Percentiles rank a stretch among this genome's conserved stretches.
Evolutionary conservation across 2,797 vertebrate genomes (phyloP).

Genomic region (Vireo griseus): DNA sequence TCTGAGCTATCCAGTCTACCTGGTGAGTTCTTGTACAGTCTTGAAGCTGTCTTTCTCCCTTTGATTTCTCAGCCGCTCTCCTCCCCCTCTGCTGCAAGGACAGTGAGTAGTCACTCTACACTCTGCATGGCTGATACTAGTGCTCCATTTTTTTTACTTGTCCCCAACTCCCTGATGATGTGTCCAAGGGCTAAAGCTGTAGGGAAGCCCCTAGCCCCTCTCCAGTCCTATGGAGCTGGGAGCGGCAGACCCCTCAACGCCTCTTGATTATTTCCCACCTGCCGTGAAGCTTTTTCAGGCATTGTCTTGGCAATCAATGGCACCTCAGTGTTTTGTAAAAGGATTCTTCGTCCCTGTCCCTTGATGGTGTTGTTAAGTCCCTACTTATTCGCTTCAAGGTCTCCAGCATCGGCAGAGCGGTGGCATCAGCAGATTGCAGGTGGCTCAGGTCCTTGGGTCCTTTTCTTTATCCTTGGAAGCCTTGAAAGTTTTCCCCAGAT

Average conservation of each 20-base stretch:
- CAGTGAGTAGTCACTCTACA: accelerated
- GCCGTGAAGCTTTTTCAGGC: slow-evolving; percentile 30
- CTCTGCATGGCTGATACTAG: background rate
- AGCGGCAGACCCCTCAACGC: background rate
- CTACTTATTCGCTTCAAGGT: slow-evolving; percentile 70
- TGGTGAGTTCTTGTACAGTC: background rate
- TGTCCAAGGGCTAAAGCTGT: accelerated
- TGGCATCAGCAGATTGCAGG: slow-evolving; percentile 68
- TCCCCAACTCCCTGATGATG: background rate
- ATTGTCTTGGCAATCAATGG: slow-evolving; percentile 65
- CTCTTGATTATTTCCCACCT: slow-evolving; percentile 47
- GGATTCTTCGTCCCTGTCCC: slow-evolving; percentile 19
- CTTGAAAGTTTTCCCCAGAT: slow-evolving; percentile 75
- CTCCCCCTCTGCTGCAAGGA: background rate
- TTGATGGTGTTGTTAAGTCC: slow-evolving; percentile 47
- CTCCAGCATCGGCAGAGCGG: slow-evolving; percentile 44
- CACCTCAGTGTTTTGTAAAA: slow-evolving; percentile 62
- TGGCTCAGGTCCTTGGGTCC: slow-evolving; percentile 68
- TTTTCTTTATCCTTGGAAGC: slow-evolving; percentile 71
- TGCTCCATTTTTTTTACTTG: background rate
- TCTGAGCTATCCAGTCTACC: background rate
- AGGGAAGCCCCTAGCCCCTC: background rate
- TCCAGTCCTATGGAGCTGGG: background rate
- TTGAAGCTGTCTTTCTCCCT: background rate
- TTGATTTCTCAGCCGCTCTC: background rate